Evolutionary conservation across 2,113 vertebrate species (phyloP).

Genomic region (Eudyptes chrysolophus): DNA sequence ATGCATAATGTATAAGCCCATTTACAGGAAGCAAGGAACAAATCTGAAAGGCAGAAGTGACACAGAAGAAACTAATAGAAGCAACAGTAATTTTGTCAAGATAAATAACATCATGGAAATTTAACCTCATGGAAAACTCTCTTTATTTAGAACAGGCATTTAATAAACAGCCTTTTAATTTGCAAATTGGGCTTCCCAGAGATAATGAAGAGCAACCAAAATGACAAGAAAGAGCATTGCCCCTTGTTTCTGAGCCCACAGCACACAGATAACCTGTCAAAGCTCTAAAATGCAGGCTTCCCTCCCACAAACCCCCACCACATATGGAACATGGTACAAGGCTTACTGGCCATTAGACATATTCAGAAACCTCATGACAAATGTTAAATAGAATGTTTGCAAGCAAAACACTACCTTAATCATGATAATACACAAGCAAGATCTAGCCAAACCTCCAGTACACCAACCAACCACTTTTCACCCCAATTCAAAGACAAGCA

Average conservation of each 20-base stretch:
- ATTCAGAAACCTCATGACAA: neutral
- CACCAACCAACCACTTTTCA: neutral
- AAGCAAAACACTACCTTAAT: neutral
- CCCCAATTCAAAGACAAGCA: neutral
- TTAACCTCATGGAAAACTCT: neutral
- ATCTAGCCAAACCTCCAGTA: neutral
- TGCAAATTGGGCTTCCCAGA: neutral
- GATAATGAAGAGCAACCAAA: neutral
- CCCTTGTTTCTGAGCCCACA: neutral
- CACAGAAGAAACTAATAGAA: constrained; percentile 1
- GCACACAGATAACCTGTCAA: neutral
- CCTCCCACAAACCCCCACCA: neutral
- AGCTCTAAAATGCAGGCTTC: neutral
- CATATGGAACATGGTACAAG: fast-evolving
- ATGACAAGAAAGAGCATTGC: neutral
- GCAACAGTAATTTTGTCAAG: neutral
- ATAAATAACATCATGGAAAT: neutral
- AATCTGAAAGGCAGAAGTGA: neutral
- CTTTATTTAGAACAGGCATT: neutral
- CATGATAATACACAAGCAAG: neutral
- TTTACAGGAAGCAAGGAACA: constrained; percentile 4
- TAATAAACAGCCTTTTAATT: neutral
- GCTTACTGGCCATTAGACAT: neutral
- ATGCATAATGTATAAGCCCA: neutral
- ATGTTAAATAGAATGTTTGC: neutral